Base-by-base conservation (phyloP, 1,140 invertebrate genomes). In the Drosophila tropicalis region DNA sequence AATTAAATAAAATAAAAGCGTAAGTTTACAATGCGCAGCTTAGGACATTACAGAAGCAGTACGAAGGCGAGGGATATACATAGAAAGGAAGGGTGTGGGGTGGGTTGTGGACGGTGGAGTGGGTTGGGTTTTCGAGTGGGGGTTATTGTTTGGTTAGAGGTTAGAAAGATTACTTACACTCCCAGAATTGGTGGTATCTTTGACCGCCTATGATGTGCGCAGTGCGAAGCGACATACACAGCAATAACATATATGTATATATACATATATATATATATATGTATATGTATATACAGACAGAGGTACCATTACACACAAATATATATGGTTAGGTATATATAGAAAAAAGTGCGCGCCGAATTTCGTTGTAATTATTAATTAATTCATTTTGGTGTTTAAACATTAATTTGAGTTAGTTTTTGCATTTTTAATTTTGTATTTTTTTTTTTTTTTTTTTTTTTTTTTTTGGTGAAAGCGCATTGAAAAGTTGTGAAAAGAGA, bases 111-210 rank as follows among this genome's bases (percentile, higher is more conserved):
- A 19, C 2, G 9, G 44, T 19, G 44, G 41, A 9, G 2, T 44
- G 41, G 41, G 15, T 47, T 7, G 9, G 17, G 9, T 51, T 19
- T 17, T 17, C 2, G 15, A 19, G 15, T 3, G 19, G 17, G 15
- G 4, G 22, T 19, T 22, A 17, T 22, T 6, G 17, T 15, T 51
- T 19, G 44, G 17, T 51, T 51, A 70, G 34, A 54, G 81, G 63
- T 68, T 73, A 72, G 70, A 81, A 67, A 81, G 67, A 64, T 87
- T 93, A 93, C 92, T 93, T 92, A 93, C 92, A 92, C 91, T 92
- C 79, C 91, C 90, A 78, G 87, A 91, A 72, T 87, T 92, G 79
- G 86, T 90, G 79, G 92, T 90, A 55, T 92, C 92, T 92, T 92
- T 92, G 76, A 93, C 92, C 85, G 92, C 90, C 92, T 93, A 79